phyloP scores from a whole-genome alignment of 2,113 vertebrate genomes.

The Solea senegalensis region DNA sequence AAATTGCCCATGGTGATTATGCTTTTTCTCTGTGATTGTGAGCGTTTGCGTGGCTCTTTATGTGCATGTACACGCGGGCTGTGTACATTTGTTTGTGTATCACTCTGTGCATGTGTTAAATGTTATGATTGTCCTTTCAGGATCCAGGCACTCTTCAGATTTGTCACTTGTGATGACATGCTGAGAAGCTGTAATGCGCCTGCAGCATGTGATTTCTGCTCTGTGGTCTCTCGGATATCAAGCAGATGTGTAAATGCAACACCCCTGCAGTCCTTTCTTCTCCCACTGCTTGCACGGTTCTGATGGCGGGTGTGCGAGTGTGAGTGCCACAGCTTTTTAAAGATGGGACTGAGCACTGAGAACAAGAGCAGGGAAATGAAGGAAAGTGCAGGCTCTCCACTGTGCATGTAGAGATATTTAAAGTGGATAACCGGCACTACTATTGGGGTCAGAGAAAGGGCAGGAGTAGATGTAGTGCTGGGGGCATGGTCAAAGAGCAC shows the following conservation, averaged over 20 bases:
- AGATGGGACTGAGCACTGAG: constrained; percentile 43
- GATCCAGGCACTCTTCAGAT: constrained; percentile 40
- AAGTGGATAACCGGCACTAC: constrained; percentile 28
- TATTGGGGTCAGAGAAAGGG: constrained; percentile 50
- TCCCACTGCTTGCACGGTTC: constrained; percentile 43
- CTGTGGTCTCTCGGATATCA: constrained; percentile 51
- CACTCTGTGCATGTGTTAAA: constrained; percentile 26
- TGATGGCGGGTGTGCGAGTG: constrained; percentile 7
- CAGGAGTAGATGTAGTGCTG: constrained; percentile 38
- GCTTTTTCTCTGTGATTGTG: constrained; percentile 28
- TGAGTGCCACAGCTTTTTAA: constrained; percentile 27
- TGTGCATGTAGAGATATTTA: constrained; percentile 36
- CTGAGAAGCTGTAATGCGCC: constrained; percentile 48
- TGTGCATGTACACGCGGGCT: constrained; percentile 12
- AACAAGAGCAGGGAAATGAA: constrained; percentile 22
- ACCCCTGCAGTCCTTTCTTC: constrained; percentile 31
- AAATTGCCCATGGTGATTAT: constrained; percentile 41
- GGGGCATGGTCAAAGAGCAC: constrained; percentile 17
- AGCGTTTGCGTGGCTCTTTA: constrained; percentile 1
- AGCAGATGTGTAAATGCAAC: constrained; percentile 43
- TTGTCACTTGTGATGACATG: constrained; percentile 34
- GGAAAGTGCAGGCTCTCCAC: neutral
- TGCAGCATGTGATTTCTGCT: constrained; percentile 52
- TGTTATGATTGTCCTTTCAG: constrained; percentile 30
- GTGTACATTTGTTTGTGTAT: constrained; percentile 34